A percentile compares a stretch with the other conserved stretches of the same genome.
Conservation (phyloP, 2,113 vertebrate species). For the Hemiprocne comata region DNA sequence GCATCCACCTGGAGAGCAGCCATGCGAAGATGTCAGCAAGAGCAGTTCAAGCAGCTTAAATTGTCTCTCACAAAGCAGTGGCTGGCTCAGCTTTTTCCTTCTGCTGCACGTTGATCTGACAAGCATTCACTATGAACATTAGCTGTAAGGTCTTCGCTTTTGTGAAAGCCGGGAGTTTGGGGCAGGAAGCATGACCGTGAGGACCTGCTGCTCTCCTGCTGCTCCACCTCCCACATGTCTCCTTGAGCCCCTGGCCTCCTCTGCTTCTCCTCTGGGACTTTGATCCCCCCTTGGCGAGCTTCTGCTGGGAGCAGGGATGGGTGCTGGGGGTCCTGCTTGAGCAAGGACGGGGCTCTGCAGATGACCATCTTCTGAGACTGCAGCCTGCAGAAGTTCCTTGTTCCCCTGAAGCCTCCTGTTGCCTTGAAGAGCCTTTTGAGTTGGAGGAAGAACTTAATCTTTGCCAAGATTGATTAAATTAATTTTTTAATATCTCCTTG, state of each 20-base stretch:
- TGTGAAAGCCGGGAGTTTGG: neutral
- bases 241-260: fast-evolving
- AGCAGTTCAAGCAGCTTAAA: neutral
- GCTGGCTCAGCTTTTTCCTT: neutral
- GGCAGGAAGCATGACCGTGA: neutral
- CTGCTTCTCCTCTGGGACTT: neutral
- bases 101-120: neutral
- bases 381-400: too few relatives aligned
- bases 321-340: neutral
- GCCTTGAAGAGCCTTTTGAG: neutral
- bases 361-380: neutral
- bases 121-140: neutral
- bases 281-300: neutral
- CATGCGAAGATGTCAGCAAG: neutral
- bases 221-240: neutral
- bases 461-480: neutral
- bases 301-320: neutral
- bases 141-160: neutral
- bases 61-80: neutral
- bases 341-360: neutral
- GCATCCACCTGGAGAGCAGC: neutral
- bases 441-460: neutral
- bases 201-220: neutral
- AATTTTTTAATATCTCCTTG: neutral
- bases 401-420: neutral